These are phyloP conservation scores for Lichenostomus cassidix DNA, from an alignment of 2,113 vertebrate species.

Conservation along the genomic window DNA sequence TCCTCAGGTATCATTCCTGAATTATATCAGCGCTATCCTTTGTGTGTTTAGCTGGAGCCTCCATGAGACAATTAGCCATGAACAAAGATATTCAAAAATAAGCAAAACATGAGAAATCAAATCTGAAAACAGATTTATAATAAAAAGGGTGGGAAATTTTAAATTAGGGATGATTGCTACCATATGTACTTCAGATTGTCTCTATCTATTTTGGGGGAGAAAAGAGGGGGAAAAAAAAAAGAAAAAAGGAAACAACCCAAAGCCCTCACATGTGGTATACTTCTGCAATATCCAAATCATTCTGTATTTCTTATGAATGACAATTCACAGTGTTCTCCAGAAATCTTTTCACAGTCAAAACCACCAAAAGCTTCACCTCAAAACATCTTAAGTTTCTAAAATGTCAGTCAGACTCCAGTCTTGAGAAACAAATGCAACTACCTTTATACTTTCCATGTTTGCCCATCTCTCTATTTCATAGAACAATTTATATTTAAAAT, in stretches of 20 bases:
- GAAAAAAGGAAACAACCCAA: not conserved
- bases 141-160: not conserved
- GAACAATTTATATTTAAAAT: not conserved
- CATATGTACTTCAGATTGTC: not conserved
- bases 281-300: not conserved
- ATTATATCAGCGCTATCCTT: not conserved
- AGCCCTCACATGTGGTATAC: fast-evolving
- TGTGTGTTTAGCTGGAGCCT: not conserved
- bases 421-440: not conserved
- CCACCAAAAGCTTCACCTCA: not conserved
- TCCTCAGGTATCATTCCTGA: not conserved
- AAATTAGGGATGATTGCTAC: not conserved
- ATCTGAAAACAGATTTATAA: not conserved
- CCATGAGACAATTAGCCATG: not conserved
- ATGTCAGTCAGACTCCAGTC: not conserved
- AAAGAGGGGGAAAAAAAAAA: too few species aligned
- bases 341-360: not conserved
- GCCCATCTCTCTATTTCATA: not conserved
- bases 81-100: not conserved
- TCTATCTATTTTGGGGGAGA: not conserved
- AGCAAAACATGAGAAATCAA: not conserved
- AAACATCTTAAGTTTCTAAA: not conserved
- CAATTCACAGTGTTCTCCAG: not conserved
- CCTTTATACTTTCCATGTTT: not conserved
- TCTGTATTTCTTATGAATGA: not conserved